Evolutionary conservation across 1,140 invertebrate genomes (phyloP), one percentile per base, ranked within the genome.

Genomic region (Apis cerana): DNA sequence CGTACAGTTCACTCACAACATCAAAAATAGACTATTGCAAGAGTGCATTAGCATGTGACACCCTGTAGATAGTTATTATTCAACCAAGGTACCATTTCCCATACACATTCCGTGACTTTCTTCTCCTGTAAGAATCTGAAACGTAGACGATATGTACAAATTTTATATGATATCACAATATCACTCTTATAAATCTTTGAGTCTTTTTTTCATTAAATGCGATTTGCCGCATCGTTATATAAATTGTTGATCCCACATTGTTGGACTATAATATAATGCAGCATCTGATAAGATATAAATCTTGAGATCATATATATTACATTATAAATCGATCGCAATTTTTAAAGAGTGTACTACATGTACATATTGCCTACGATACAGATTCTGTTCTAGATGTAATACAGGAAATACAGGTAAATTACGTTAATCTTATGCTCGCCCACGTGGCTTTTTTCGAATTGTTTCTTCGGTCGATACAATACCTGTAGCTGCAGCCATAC

Each of bases 21-120:
- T 93, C 91, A 93, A 93, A 93, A 93, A 93, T 93, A 93, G 90
- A 93, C 91, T 93, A 92, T 93, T 92, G 90, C 91, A 91, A 92
- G 87, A 89, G 91, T 92, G 92, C 89, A 90, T 91, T 91, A 89
- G 88, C 89, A 84, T 90, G 88, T 86, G 86, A 92, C 88, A 91
- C 89, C 87, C 89, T 91, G 88, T 90, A 87, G 89, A 91, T 90
- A 91, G 83, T 88, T 89, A 90, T 91, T 89, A 88, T 84, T 89
- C 83, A 89, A 89, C 85, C 83, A 89, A 89, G 85, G 85, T 87
- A 85, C 83, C 85, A 33, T 85, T 83, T 67, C 64, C 56, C 82
- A 80, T 84, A 87, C 75, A 82, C 81, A 81, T 85, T 85, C 71
- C 83, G 62, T 89, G 75, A 85, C 80, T 89, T 89, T 89, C 80